A percentile compares a stretch with the other conserved stretches of the same genome.
These are phyloP conservation scores for Ptychochromis oligacanthus DNA, from an alignment of 2,113 vertebrate genomes.

Conservation along the genomic window DNA sequence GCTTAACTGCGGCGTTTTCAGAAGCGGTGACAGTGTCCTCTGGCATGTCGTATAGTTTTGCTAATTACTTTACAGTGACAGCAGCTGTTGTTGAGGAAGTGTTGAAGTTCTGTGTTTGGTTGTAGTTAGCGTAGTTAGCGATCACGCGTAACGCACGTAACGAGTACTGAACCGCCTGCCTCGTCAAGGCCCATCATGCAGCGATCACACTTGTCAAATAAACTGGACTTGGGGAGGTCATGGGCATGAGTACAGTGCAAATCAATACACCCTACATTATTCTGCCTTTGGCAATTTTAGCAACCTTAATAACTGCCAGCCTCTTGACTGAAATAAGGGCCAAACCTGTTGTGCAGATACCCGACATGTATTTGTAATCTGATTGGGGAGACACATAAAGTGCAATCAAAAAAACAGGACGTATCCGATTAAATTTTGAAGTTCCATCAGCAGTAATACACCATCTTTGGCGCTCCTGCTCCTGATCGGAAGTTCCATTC, in stretches of 20 bases:
- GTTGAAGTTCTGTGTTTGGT: background rate
- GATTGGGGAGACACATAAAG: background rate
- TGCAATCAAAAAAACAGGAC: background rate
- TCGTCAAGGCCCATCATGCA: background rate
- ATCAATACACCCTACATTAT: too few species aligned
- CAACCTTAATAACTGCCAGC: background rate
- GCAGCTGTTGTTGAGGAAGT: background rate
- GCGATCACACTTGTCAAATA: background rate
- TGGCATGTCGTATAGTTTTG: background rate
- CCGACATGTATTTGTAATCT: background rate
- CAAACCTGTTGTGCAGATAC: background rate
- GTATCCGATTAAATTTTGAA: fast-evolving
- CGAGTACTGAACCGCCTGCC: fast-evolving
- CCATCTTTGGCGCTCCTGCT: background rate
- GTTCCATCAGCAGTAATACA: background rate
- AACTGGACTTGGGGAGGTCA: background rate
- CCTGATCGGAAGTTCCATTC: background rate
- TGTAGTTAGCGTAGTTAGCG: background rate
- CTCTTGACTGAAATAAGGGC: background rate
- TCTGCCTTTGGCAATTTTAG: too few species aligned
- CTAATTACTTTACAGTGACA: background rate
- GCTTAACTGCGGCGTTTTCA: too few species aligned
- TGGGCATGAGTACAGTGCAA: too few species aligned
- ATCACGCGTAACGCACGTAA: background rate
- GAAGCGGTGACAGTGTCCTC: background rate